phyloP scores from a whole-genome alignment of 2,797 vertebrate genomes.

The Pagetopsis macropterus region DNA sequence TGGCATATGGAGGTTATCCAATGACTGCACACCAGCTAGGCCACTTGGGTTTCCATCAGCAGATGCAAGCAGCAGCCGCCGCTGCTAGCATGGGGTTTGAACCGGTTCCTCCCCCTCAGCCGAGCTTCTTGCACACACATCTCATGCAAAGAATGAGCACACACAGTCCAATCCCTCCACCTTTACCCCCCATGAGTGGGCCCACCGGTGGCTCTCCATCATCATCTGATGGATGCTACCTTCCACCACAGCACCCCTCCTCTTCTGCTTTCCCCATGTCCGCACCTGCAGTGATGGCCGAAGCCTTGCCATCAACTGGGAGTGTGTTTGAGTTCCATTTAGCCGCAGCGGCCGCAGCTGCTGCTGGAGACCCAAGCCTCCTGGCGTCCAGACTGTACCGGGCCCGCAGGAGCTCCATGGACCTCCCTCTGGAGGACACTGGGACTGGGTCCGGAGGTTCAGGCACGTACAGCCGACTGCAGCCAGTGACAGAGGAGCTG shows the following conservation, averaged over 20 bases:
- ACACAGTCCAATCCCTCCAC: constrained; percentile 85
- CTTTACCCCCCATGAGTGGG: constrained; percentile 80
- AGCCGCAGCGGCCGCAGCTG: constrained; percentile 83
- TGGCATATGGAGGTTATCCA: constrained; percentile 85
- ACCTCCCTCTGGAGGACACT: constrained; percentile 87
- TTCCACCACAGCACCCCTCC: constrained; percentile 80
- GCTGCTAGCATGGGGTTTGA: constrained; percentile 87
- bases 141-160: constrained; percentile 86
- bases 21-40: constrained; percentile 85
- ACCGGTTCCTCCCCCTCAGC: constrained; percentile 81
- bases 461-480: constrained; percentile 87
- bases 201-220: constrained; percentile 63
- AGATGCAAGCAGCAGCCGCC: constrained; percentile 82
- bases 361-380: constrained; percentile 74
- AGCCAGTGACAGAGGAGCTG: constrained; percentile 95
- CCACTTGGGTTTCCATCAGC: constrained; percentile 86
- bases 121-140: constrained; percentile 89
- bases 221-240: constrained; percentile 76
- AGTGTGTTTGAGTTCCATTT: constrained; percentile 94
- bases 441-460: constrained; percentile 72
- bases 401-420: constrained; percentile 88
- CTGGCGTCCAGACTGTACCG: constrained; percentile 85
- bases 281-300: constrained; percentile 88
- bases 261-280: constrained; percentile 89
- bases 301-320: constrained; percentile 73